Base-by-base conservation (phyloP, 1,140 invertebrate genomes). In the Drosophila erecta region DNA sequence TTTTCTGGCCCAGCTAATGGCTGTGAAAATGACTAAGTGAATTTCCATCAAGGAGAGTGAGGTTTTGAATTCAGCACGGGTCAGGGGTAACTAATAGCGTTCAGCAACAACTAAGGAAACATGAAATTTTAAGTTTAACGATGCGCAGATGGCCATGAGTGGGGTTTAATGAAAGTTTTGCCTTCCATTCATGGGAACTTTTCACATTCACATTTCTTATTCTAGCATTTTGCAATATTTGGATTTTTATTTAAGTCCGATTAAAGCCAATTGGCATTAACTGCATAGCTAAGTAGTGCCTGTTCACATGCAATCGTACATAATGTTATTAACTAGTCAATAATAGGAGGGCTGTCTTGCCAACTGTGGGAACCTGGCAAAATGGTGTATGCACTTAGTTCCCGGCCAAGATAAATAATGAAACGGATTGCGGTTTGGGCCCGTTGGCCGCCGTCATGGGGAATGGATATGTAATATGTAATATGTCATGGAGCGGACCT, bases 11-110 rank as follows among this genome's bases (percentile, higher is more conserved):
- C 64, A 47, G 76, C 83, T 86, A 86, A 86, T 86, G 84, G 83
- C 79, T 86, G 83, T 74, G 84, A 83, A 86, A 86, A 86, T 86
- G 83, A 86, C 83, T 87, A 86, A 86, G 84, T 86, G 79, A 86
- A 86, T 87, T 86, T 86, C 62, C 75, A 67, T 47, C 77, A 15
- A 33, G 37, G 20, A 33, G 37, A 46, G 60, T 50, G 75, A 20
- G 65, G 37, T 38, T 67, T 65, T 15, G 30, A 65, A 35, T 69
- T 55, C 15, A 20, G 44, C 44, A 38, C 46, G 65, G 38, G 50
- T 67, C 61, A 79, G 55, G 72, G 77, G 64, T 80, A 55, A 59
- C 77, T 80, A 80, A 80, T 76, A 70, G 64, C 70, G 50, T 74
- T 74, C 7, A 8, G 7, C 27, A 30, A 7, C 41, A 47, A 55